Conservation (phyloP, 1,140 invertebrate species). For the Drosophila eugracilis region DNA sequence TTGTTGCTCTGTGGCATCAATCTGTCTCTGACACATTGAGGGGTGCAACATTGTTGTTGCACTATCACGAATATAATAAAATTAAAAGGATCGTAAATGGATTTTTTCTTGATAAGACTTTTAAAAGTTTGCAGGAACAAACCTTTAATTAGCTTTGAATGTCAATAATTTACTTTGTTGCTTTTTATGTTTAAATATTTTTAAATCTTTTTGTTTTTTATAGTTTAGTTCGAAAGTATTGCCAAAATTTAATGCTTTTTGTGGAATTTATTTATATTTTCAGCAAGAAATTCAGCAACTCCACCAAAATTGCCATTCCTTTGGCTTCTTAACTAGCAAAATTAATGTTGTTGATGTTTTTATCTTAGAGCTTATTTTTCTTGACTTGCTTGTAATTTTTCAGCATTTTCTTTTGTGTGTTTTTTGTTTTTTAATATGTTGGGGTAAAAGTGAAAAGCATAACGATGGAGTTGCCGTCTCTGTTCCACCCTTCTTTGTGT, state of each 20-base stretch:
- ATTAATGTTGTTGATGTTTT: not conserved
- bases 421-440: slow-evolving; percentile 1
- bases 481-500: slow-evolving; percentile 11
- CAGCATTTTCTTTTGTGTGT: too few relatives aligned
- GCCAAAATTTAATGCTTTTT: too few relatives aligned
- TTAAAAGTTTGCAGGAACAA: not conserved
- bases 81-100: not conserved
- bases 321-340: not conserved
- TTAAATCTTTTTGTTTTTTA: too few relatives aligned
- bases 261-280: too few relatives aligned
- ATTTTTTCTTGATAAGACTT: not conserved
- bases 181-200: too few relatives aligned
- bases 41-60: slow-evolving; percentile 69
- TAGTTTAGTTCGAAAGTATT: too few relatives aligned
- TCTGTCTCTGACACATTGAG: slow-evolving; percentile 64
- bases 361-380: slow-evolving; percentile 4
- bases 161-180: too few relatives aligned
- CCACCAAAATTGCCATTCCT: not conserved
- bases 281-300: too few relatives aligned
- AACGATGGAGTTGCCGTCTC: not conserved
- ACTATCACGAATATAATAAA: slow-evolving; percentile 45
- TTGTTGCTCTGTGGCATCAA: slow-evolving; percentile 60
- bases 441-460: not conserved
- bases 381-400: slow-evolving; percentile 4
- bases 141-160: too few relatives aligned